These are phyloP conservation scores for Gymnocephalus cernua DNA, from an alignment of 2,113 vertebrate species.

Conservation along the genomic window DNA sequence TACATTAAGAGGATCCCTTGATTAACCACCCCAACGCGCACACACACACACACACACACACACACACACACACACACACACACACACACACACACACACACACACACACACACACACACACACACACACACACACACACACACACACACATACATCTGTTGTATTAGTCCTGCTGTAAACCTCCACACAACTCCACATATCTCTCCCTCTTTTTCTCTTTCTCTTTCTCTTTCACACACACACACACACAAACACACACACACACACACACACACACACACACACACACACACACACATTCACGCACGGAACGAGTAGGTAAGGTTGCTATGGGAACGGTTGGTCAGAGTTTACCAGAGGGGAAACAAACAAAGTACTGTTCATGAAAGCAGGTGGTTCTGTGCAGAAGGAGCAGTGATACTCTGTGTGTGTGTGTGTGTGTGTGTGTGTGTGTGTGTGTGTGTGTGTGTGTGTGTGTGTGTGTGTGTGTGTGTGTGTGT, in stretches of 20 bases:
- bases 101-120: too few relatives aligned
- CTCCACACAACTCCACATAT: conserved; percentile 46
- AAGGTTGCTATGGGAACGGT: conserved; percentile 86
- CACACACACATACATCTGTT: neutral
- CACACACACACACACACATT: conserved; percentile 53
- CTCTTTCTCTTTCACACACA: neutral
- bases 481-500: neutral
- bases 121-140: neutral
- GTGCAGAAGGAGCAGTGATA: conserved; percentile 62
- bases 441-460: neutral
- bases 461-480: conserved; percentile 35
- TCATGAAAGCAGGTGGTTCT: conserved; percentile 78
- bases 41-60: neutral
- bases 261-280: conserved; percentile 55
- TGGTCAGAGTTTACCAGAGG: conserved; percentile 85
- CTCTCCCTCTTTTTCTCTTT: neutral
- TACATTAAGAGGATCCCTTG: neutral
- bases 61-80: neutral
- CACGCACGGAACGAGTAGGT: conserved; percentile 71
- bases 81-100: neutral
- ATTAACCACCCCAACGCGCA: neutral
- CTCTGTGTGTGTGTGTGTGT: conserved; percentile 37
- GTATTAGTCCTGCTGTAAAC: conserved; percentile 37
- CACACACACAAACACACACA: conserved; percentile 16
- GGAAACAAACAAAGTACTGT: conserved; percentile 86